phyloP scores from a whole-genome alignment of 2,888 invertebrate species.

The Quadroppia sp. region DNA sequence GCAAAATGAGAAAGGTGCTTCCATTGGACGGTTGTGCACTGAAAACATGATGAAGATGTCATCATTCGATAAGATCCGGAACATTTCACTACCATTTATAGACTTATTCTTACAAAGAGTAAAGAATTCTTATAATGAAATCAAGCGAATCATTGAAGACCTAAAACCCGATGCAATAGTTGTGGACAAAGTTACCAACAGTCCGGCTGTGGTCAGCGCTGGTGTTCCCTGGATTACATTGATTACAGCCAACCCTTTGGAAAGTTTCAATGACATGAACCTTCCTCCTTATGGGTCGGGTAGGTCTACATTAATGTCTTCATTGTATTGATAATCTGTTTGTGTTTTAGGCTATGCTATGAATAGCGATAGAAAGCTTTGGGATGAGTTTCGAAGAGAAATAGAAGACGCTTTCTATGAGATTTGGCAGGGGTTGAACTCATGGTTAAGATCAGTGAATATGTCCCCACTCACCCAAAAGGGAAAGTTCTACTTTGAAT shows the following conservation, averaged over 20 bases:
- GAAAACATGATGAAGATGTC: neutral
- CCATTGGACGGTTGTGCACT: neutral
- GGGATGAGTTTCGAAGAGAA: neutral
- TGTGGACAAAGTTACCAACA: neutral
- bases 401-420: neutral
- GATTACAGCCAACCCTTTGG: neutral
- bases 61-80: neutral
- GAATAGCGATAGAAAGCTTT: neutral
- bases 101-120: neutral
- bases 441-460: neutral
- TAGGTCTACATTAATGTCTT: neutral
- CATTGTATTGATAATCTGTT: neutral
- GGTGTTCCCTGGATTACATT: neutral
- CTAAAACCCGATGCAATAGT: slow-evolving; percentile 23
- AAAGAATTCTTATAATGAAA: neutral
- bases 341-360: neutral
- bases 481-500: neutral
- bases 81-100: neutral
- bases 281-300: slow-evolving; percentile 4
- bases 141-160: neutral
- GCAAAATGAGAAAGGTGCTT: neutral
- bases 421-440: neutral
- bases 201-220: neutral
- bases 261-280: neutral
- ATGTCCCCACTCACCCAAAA: neutral